A percentile compares a stretch with the other conserved stretches of the same genome.
Evolutionary conservation across 2,888 invertebrate species (phyloP).

Genomic region (Leucania comma): DNA sequence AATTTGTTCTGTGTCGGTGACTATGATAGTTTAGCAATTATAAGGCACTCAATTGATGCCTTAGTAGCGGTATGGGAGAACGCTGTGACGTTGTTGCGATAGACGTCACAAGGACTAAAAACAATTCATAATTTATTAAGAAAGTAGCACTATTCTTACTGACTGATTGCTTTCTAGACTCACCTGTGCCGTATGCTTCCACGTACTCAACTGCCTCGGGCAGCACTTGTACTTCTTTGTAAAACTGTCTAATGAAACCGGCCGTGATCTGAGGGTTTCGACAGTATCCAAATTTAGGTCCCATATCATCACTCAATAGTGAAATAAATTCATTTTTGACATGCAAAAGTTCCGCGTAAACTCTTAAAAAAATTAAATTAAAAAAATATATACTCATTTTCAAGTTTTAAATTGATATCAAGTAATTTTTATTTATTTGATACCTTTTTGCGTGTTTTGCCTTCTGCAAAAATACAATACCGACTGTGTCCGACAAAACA

Average conservation of each 20-base stretch:
- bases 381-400: neutral
- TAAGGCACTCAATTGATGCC: too few relatives aligned
- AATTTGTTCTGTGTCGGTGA: too few relatives aligned
- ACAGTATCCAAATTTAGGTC: conserved; percentile 85
- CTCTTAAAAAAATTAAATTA: conserved; percentile 71
- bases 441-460: conserved; percentile 17
- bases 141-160: too few relatives aligned
- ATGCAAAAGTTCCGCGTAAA: conserved; percentile 92
- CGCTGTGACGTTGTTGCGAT: too few relatives aligned
- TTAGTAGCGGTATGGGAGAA: too few relatives aligned
- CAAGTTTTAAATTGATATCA: neutral
- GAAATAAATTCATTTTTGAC: conserved; percentile 89
- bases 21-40: too few relatives aligned
- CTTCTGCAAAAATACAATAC: conserved; percentile 19
- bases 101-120: too few relatives aligned
- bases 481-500: conserved; percentile 10
- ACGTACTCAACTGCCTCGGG: conserved; percentile 93
- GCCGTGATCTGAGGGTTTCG: conserved; percentile 88
- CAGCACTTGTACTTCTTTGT: conserved; percentile 91
- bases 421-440: too few relatives aligned
- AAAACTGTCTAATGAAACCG: conserved; percentile 90
- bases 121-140: too few relatives aligned
- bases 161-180: neutral
- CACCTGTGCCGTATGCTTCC: conserved; percentile 96
- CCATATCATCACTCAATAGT: conserved; percentile 84